Evolutionary conservation across 2,888 invertebrate genomes (phyloP).

Genomic region (Cantharis flavilabris): DNA sequence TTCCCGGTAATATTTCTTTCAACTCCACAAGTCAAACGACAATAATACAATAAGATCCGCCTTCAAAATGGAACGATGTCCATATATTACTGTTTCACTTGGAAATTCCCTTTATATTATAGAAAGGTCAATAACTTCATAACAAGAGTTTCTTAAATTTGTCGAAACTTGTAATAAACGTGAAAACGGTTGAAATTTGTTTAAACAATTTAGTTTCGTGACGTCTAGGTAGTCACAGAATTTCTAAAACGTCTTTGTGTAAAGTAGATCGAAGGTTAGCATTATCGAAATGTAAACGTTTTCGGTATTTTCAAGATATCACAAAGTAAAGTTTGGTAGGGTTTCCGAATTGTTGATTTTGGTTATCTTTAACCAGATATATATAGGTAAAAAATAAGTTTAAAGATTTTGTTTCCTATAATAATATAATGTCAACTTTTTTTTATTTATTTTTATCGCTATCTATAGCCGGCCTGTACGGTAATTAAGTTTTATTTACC

Average conservation of each 20-base stretch:
- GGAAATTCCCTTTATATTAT: not conserved
- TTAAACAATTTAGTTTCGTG: not conserved
- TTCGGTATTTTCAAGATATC: slow-evolving; percentile 8
- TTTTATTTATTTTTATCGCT: not conserved
- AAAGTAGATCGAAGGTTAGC: slow-evolving; percentile 4
- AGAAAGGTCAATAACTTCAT: not conserved
- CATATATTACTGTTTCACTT: not conserved
- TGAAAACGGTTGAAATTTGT: not conserved
- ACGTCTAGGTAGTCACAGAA: not conserved
- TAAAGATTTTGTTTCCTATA: not conserved
- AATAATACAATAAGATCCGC: not conserved
- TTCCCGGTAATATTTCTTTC: not conserved
- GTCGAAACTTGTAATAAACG: not conserved
- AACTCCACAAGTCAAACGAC: not conserved
- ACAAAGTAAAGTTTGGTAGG: slow-evolving; percentile 15
- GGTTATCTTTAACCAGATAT: not conserved
- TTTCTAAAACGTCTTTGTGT: not conserved
- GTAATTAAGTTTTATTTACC: not conserved
- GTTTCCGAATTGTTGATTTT: slow-evolving; percentile 8
- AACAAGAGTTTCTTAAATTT: not conserved
- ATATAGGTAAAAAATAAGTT: not conserved
- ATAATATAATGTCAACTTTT: not conserved
- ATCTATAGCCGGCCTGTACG: not conserved
- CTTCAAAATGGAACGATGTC: not conserved
- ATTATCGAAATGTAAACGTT: slow-evolving; percentile 12